Evolutionary conservation across 2,888 invertebrate species (phyloP).

Genomic region (Trichogramma evanescens): DNA sequence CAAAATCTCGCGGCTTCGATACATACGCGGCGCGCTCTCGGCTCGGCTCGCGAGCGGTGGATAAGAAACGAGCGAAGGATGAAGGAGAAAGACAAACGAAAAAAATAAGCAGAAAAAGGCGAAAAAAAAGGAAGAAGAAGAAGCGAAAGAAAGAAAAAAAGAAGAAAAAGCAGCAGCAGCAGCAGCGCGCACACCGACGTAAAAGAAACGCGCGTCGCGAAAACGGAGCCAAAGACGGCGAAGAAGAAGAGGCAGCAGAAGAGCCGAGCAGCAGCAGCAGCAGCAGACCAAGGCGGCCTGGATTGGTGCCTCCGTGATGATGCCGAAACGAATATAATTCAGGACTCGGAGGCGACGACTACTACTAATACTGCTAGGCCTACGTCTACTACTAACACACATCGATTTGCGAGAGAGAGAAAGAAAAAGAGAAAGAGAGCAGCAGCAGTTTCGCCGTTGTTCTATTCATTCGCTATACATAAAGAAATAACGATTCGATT

Average conservation of each 20-base stretch:
- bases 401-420: neutral
- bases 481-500: constrained; percentile 5
- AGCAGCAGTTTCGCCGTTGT: neutral
- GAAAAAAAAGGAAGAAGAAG: constrained; percentile 11
- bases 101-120: constrained; percentile 6
- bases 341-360: constrained; percentile 1
- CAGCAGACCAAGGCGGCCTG: too few relatives aligned
- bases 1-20: constrained; percentile 25
- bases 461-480: neutral
- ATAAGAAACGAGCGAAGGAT: constrained; percentile 8
- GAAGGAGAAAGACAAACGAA: neutral
- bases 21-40: constrained; percentile 3
- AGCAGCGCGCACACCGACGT: neutral
- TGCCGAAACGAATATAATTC: constrained; percentile 16
- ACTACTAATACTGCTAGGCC: too few relatives aligned
- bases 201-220: constrained; percentile 1
- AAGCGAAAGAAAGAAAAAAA: constrained; percentile 5
- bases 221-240: neutral
- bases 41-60: constrained; percentile 21
- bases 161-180: neutral
- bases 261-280: neutral
- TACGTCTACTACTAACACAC: neutral
- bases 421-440: too few relatives aligned
- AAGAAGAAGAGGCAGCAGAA: neutral
- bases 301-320: neutral